Conservation (phyloP, 1,140 invertebrate genomes). For the Ooceraea biroi region DNA sequence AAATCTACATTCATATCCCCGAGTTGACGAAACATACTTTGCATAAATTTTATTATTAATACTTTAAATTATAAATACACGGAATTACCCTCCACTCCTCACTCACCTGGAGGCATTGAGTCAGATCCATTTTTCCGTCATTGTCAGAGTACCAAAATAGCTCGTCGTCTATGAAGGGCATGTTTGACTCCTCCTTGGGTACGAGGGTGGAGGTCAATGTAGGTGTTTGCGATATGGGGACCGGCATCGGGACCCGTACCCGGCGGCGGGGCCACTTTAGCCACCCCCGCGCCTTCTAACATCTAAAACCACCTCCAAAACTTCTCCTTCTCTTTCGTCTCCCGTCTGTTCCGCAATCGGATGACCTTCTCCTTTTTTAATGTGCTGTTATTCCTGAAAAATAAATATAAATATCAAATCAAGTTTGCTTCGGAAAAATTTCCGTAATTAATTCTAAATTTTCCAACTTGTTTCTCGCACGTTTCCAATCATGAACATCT, state of each 20-base stretch:
- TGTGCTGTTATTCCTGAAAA: constrained; percentile 54
- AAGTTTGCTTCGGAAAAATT: neutral
- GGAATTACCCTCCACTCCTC: too few relatives aligned
- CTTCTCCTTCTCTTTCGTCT: constrained; percentile 64
- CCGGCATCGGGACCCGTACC: constrained; percentile 86
- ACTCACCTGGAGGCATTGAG: constrained; percentile 94
- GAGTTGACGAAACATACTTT: too few relatives aligned
- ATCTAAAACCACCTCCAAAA: constrained; percentile 83
- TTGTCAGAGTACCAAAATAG: constrained; percentile 96
- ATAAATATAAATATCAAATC: neutral
- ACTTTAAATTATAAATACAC: too few relatives aligned
- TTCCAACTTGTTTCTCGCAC: neutral
- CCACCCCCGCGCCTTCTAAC: constrained; percentile 85
- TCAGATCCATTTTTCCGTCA: constrained; percentile 96
- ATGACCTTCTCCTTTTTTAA: constrained; percentile 15
- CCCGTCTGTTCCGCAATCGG: constrained; percentile 60
- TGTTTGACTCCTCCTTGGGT: constrained; percentile 87
- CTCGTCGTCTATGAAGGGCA: constrained; percentile 98
- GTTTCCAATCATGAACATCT: neutral
- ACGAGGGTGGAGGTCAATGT: constrained; percentile 85
- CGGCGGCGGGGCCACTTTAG: constrained; percentile 85
- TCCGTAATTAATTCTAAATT: neutral
- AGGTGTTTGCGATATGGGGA: constrained; percentile 85
- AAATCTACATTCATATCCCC: too few relatives aligned
- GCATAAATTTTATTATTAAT: too few relatives aligned